Evolutionary conservation across 2,797 vertebrate genomes (phyloP), one percentile per base, ranked within the genome.

Genomic region (Tauraco hartlaubi): DNA sequence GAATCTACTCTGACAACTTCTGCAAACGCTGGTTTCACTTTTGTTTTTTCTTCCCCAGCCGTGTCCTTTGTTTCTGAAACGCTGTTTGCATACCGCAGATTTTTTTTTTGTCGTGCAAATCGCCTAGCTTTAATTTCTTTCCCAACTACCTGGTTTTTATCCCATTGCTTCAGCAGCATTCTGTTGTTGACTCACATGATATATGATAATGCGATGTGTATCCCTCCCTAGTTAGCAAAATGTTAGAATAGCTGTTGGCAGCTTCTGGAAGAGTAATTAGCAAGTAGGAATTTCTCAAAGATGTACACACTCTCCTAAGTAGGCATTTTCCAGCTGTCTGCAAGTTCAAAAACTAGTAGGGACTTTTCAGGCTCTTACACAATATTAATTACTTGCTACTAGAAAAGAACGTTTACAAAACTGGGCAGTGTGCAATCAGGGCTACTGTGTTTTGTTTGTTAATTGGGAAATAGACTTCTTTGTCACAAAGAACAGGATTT

Each of bases 251-350:
- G 93, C 88, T 91, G 78, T 96, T 97, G 92, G 85, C 96, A 97
- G 82, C 95, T 95, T 97, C 94, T 87, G 74, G 67, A 95, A 84
- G 85, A 93, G 90, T 94, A 97, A 97, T 97, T 97, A 97, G 92
- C 89, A 94, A 94, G 84, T 85, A 88, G 88, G 86, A 97, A 94
- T 97, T 96, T 93, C 91, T 94, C 51, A 31, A 37, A 92, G 90
- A 88, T 92, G 92, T 90, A 89, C 58, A 71, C 59, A 31, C 68
- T 78, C 68, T 68, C 90, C 79, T 87, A 67, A 97, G 93, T 43
- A 95, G 85, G 92, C 94, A 90, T 97, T 97, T 97, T 96, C 96
- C 95, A 96, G 86, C 85, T 95, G 94, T 97, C 94, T 86, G 43
- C 90, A 92, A 97, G 81, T 96, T 89, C 89, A 85, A 62, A 94